phyloP scores from a whole-genome alignment of 2,113 vertebrate species.

The Microcebus tavaratra region DNA sequence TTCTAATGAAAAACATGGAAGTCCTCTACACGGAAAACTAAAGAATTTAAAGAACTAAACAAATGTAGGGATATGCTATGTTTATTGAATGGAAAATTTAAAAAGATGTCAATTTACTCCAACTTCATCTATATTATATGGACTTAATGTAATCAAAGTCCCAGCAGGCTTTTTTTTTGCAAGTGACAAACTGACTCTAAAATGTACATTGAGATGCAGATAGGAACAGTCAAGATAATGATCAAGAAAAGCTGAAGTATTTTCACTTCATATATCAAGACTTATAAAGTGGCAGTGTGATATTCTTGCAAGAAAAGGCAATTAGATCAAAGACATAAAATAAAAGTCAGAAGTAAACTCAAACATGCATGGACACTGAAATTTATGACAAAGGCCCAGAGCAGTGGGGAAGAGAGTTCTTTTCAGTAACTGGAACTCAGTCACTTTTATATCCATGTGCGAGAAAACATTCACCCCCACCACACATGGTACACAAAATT shows the following conservation, averaged over 20 bases:
- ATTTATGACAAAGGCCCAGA: no score
- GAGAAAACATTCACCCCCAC: no score
- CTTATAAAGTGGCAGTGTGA: background rate
- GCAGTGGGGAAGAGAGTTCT: no score
- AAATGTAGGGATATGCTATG: background rate
- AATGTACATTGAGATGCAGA: background rate
- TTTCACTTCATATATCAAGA: background rate
- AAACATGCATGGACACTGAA: no score
- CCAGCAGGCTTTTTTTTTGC: background rate
- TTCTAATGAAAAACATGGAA: background rate
- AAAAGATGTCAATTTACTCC: background rate
- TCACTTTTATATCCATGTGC: no score
- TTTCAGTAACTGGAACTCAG: no score
- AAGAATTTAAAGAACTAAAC: background rate
- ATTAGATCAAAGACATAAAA: no score
- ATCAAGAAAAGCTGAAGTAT: background rate
- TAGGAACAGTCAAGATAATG: background rate
- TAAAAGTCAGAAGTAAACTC: no score
- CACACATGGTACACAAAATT: no score
- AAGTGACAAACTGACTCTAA: background rate
- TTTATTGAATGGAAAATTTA: background rate
- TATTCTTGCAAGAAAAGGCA: background rate
- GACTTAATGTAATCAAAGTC: background rate
- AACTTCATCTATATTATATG: background rate
- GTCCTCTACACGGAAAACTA: background rate